Conservation (phyloP, 2,797 vertebrate genomes). For the Hephaestus fuliginosus region DNA sequence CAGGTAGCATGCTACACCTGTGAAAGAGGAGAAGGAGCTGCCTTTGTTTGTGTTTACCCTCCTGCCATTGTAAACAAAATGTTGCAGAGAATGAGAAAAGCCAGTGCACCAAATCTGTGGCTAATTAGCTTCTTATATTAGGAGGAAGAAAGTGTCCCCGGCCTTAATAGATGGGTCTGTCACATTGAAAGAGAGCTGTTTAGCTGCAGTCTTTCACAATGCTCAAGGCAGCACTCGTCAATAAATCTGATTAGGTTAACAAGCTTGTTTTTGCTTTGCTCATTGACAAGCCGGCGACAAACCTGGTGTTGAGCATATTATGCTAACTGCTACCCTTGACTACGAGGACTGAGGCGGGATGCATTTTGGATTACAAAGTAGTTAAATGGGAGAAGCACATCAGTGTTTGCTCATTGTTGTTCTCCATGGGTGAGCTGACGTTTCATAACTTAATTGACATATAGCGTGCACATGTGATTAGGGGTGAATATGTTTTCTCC, state of each 20-base stretch:
- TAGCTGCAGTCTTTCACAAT: conserved; percentile 59
- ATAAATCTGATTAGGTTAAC: conserved; percentile 82
- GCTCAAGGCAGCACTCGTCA: conserved; percentile 64
- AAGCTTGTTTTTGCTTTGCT: conserved; percentile 78
- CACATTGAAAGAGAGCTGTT: conserved; percentile 64
- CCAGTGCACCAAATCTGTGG: conserved; percentile 49
- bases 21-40: conserved; percentile 49
- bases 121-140: conserved; percentile 67
- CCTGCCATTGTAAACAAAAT: conserved; percentile 68
- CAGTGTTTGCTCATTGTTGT: conserved; percentile 39
- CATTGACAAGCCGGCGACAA: conserved; percentile 64
- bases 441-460: conserved; percentile 48
- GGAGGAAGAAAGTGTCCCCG: conserved; percentile 43
- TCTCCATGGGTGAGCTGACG: conserved; percentile 41
- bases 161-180: conserved; percentile 56
- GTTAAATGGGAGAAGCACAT: conserved; percentile 45
- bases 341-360: conserved; percentile 22
- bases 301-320: conserved; percentile 45
- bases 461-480: conserved; percentile 34
- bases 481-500: conserved; percentile 26
- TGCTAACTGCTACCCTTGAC: conserved; percentile 26
- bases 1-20: conserved; percentile 54
- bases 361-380: conserved; percentile 49
- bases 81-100: conserved; percentile 64
- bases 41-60: conserved; percentile 69